A percentile compares a stretch with the other conserved stretches of the same genome.
These are phyloP conservation scores for Dryoscopus gambensis DNA, from an alignment of 2,113 vertebrate genomes.

Conservation along the genomic window DNA sequence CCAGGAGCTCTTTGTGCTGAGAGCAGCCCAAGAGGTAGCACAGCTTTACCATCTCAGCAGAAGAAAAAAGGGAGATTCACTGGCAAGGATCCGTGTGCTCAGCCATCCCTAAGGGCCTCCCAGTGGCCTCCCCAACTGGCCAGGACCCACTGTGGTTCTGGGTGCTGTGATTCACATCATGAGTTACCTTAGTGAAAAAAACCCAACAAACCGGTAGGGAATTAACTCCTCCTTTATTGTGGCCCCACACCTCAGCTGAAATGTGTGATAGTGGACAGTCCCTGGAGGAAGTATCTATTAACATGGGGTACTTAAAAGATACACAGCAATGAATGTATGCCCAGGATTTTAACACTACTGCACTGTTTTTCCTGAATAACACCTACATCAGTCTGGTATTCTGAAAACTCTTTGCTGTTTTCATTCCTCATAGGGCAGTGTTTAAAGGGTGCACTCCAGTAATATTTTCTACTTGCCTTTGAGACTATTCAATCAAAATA, in stretches of 20 bases:
- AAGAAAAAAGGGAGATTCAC: neutral
- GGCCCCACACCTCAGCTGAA: neutral
- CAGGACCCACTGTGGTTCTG: neutral
- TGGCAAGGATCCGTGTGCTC: neutral
- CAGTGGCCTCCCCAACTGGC: neutral
- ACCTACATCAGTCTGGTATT: neutral
- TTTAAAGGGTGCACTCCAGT: neutral
- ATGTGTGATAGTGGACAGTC: neutral
- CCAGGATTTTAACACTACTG: neutral
- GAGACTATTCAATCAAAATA: neutral
- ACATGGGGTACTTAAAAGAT: neutral
- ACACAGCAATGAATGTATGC: neutral
- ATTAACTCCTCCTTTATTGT: neutral
- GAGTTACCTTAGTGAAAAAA: neutral
- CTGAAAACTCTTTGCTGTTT: neutral
- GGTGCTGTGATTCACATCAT: neutral
- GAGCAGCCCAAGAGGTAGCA: neutral
- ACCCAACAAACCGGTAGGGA: neutral
- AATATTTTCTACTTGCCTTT: neutral
- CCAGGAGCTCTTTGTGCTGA: neutral
- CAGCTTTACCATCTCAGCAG: neutral
- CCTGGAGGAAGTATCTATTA: neutral
- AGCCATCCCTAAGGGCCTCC: neutral
- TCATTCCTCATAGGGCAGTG: neutral
- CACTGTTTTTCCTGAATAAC: neutral